Evolutionary conservation across 2,888 invertebrate genomes (phyloP), one percentile per base, ranked within the genome.

Genomic region (Adelphocoris suturalis): DNA sequence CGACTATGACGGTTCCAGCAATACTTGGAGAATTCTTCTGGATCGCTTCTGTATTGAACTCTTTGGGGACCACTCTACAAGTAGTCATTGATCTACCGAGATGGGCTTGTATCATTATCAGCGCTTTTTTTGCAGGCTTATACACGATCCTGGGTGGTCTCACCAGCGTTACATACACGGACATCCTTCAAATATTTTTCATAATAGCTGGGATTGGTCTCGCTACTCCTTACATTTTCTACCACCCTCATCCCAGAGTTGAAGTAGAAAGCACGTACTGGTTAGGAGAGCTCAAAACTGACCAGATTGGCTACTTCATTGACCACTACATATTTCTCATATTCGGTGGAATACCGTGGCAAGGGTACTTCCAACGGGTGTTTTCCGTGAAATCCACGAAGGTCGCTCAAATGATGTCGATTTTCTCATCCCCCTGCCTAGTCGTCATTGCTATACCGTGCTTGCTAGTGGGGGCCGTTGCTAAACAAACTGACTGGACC

Each of bases 161-260:
- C 68, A 96, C 96, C 92, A 95, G 96, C 19, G 96, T 96, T 23
- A 95, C 96, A 0, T 96, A 96, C 93, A 96, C 96, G n/a, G 96
- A 96, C 92, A 96, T 95, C 89, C 94, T 96, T 90, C 96, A 96
- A 92, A 94, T 96, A 75, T 94, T 95, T 92, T 96, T 95, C 93
- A 96, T 96, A 91, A 94, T 95, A 92, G 92, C 96, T 90, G 96
- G 96, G 84, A 93, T 96, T 93, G 96, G 88, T 9, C 37, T 88
- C 1, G 88, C 88, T 12, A 80, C 88, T 11, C 88, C 88, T 95
- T 92, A 93, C 55, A 82, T 89, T n/a, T 47, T 46, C 48, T 90
- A 82, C 57, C 89, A 90, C 89, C 27, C 89, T 37, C 84, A 68
- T 28, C 46, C 82, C 57, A 75, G 61, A 2, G 93, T 95, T 91